These are phyloP conservation scores for Drusus annulatus DNA, from an alignment of 1,140 invertebrate genomes.

Conservation along the genomic window DNA sequence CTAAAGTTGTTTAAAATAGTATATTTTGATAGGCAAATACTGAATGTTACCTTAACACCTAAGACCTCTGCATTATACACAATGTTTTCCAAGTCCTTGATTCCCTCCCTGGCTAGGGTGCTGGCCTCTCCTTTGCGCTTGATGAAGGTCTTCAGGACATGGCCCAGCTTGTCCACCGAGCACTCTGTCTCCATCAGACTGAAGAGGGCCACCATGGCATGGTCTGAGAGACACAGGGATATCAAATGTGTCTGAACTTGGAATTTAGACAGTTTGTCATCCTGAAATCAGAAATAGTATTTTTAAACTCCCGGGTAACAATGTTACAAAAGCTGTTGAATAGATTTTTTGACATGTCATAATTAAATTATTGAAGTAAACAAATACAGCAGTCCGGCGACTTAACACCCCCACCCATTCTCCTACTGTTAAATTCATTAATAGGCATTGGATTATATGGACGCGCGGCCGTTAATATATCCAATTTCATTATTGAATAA, in stretches of 20 bases:
- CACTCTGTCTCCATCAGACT: conserved; percentile 83
- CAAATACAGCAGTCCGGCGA: too few species aligned
- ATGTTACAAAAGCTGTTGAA: too few species aligned
- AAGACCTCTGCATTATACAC: conserved; percentile 78
- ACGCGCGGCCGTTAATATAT: too few species aligned
- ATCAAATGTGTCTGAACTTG: conserved; percentile 82
- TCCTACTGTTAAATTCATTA: too few species aligned
- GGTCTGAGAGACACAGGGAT: conserved; percentile 78
- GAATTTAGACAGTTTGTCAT: conserved; percentile 77
- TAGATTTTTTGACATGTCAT: too few species aligned
- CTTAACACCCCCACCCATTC: too few species aligned
- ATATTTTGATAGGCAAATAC: too few species aligned
- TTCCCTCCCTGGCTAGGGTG: conserved; percentile 77
- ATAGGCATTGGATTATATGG: too few species aligned
- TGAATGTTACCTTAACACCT: conserved; percentile 78
- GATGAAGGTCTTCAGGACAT: conserved; percentile 75
- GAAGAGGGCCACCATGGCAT: conserved; percentile 78
- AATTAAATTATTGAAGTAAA: too few species aligned
- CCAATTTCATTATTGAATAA: too few species aligned
- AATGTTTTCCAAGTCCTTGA: conserved; percentile 83
- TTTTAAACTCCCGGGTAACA: too few species aligned
- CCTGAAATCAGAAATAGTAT: conserved; percentile 62
- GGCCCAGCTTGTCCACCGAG: conserved; percentile 76
- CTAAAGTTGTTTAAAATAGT: too few species aligned
- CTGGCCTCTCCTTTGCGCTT: conserved; percentile 77